Evolutionary conservation across 1,140 invertebrate genomes (phyloP), one percentile per base, ranked within the genome.

Genomic region (Eriocheir sinensis): DNA sequence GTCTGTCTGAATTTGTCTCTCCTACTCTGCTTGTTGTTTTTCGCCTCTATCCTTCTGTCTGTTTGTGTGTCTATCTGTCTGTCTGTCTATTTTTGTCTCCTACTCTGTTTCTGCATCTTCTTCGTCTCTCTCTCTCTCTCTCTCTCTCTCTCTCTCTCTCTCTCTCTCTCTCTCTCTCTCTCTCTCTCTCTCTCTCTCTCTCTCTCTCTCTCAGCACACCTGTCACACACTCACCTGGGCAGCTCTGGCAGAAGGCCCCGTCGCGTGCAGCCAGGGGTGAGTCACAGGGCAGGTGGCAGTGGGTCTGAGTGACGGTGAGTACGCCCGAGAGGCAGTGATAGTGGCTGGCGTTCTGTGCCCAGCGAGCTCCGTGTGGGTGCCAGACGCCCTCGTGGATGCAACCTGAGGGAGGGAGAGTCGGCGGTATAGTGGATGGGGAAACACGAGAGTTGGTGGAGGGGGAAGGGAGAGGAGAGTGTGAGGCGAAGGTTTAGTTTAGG

Each of bases 231-330:
- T 91, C 32, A 94, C 93, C 89, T 91, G 53, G 60, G 88, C 93
- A 94, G 17, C 38, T 83, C 17, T 38, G 72, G 32, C 93, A 94
- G 88, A 88, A 94, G 12, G n/a, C 21, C 1, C 30, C 30, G 72
- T 27, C 88, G 9, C n/a, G 3, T 0, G 40, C 21, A 0, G 88
- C 60, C 36, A 90, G 36, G 1, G 93, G 89, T 3, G 21, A 6
- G 93, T 81, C n/a, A 41, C 93, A 94, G 40, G 93, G 93, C 2
- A 91, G 21, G 41, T 94, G 93, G 60, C 93, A 94, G 30, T 94
- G 93, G 3, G 53, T 80, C 40, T 94, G 27, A 30, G 93, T 83
- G 27, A 36, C 32, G 0, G 93, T 94, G 17, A 94, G 79, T 0
- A 94, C 93, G 0, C 93, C 93, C 0, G 93, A 60, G 36, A 41